Conservation (phyloP, 2,888 invertebrate species). For the Gonocerus acuteangulatus region DNA sequence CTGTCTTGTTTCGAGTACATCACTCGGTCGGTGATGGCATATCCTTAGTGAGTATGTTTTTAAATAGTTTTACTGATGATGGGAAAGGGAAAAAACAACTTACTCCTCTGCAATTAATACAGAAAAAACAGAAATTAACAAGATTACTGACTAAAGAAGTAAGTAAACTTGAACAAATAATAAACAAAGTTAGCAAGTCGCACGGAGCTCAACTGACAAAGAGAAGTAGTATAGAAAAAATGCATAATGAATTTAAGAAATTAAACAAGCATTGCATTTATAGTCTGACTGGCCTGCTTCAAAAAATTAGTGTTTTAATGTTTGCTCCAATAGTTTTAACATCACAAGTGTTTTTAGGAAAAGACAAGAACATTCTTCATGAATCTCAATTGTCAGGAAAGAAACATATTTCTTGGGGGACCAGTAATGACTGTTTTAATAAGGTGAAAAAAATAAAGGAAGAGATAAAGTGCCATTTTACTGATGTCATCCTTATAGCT, state of each 20-base stretch:
- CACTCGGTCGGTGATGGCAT: conserved; percentile 52
- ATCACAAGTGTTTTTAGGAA: background rate
- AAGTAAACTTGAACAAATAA: conserved; percentile 7
- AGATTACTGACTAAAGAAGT: background rate
- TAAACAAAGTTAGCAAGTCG: background rate
- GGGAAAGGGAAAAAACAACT: conserved; percentile 10
- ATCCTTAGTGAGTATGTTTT: conserved; percentile 47
- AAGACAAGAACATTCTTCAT: conserved; percentile 43
- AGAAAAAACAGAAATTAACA: background rate
- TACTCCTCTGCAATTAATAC: background rate
- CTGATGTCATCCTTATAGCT: conserved; percentile 47
- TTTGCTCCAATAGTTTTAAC: conserved; percentile 10
- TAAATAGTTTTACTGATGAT: conserved; percentile 36
- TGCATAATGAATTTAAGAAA: conserved; percentile 22
- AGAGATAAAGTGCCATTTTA: conserved; percentile 42
- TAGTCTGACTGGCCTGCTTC: background rate
- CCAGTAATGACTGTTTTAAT: conserved; percentile 43
- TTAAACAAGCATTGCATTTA: conserved; percentile 14
- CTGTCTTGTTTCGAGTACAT: conserved; percentile 50
- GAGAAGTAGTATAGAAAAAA: background rate
- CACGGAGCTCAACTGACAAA: background rate
- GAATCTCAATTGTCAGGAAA: conserved; percentile 46
- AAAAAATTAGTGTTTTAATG: conserved; percentile 2
- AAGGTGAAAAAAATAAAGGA: conserved; percentile 43
- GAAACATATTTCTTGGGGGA: conserved; percentile 46